These are phyloP conservation scores for Siniperca knerii DNA, from an alignment of 2,113 vertebrate species.

Conservation along the genomic window DNA sequence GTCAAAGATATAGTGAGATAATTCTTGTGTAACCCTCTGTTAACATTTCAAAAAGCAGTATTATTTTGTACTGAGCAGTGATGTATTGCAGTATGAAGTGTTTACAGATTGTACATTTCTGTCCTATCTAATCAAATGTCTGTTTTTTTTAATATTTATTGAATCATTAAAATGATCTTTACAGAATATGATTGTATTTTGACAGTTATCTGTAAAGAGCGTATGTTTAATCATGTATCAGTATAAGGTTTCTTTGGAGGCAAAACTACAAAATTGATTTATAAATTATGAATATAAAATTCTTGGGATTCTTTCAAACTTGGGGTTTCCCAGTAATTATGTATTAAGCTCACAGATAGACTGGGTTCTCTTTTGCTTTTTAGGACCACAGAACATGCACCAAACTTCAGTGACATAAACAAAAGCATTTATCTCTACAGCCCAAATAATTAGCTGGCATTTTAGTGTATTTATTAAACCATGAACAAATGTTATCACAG, in stretches of 20 bases:
- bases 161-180: constrained; percentile 56
- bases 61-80: constrained; percentile 64
- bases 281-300: background rate
- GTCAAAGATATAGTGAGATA: constrained; percentile 15
- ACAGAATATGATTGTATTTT: constrained; percentile 14
- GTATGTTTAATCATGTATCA: background rate
- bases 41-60: constrained; percentile 63
- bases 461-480: background rate
- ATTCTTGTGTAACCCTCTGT: constrained; percentile 34
- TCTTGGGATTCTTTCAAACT: background rate
- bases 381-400: background rate
- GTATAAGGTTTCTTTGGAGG: background rate
- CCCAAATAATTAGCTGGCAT: too few relatives aligned
- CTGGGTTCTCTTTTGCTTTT: background rate
- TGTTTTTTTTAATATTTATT: constrained; percentile 50
- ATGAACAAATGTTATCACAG: background rate
- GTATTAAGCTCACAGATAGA: background rate
- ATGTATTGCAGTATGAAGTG: constrained; percentile 63
- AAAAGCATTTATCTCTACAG: background rate
- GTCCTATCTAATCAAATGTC: constrained; percentile 23
- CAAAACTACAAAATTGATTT: background rate
- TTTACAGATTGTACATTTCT: constrained; percentile 54
- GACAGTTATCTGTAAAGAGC: background rate
- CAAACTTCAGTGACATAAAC: background rate
- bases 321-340: background rate